phyloP scores from a whole-genome alignment of 1,140 invertebrate species.

The Heliconius melpomene region DNA sequence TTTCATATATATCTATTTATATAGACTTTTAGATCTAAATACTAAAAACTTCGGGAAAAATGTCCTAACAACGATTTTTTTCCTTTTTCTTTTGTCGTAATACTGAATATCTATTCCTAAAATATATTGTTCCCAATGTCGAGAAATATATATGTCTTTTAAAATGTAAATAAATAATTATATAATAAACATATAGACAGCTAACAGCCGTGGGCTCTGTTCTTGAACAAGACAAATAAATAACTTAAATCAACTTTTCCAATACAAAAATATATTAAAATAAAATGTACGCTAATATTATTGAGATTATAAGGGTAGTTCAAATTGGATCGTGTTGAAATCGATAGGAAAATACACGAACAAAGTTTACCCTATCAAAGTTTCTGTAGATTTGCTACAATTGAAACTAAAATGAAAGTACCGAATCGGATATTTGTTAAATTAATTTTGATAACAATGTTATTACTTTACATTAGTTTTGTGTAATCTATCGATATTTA shows the following conservation, averaged over 20 bases:
- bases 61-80: no score
- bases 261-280: not conserved
- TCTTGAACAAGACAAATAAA: not conserved
- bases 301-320: not conserved
- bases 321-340: not conserved
- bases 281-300: not conserved
- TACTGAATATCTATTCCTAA: no score
- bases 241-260: not conserved
- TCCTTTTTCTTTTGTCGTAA: no score
- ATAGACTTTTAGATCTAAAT: no score
- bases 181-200: no score
- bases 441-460: not conserved
- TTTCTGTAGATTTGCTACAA: not conserved
- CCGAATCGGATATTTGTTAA: not conserved
- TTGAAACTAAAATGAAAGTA: not conserved
- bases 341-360: conserved; percentile 1
- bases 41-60: no score
- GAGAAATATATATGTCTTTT: no score
- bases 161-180: no score
- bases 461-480: not conserved
- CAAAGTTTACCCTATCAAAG: not conserved
- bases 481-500: no score
- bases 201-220: no score
- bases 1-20: no score
- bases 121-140: no score